Evolutionary conservation across 2,113 vertebrate species (phyloP), one percentile per base, ranked within the genome.

Genomic region (Cromileptes altivelis): DNA sequence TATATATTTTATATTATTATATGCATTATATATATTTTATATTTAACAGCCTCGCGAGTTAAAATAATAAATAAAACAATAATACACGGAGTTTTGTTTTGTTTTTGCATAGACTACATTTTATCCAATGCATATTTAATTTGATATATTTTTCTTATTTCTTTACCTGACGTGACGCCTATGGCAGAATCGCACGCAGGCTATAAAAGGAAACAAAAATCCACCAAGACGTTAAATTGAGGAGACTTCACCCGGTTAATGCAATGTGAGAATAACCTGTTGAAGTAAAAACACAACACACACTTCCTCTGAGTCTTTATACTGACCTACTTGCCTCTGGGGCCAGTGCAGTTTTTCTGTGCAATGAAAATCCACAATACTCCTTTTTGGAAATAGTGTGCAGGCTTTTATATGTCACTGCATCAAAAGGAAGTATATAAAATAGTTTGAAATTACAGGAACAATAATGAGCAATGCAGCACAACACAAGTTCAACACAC

Each of bases 401-500:
- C 12, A 55, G 15, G 73, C 70, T 57, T 80, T 27, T 17, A 75
- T 47, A 30, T 62, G 60, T 14, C 30, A 17, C 11, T 25, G 37
- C 52, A 69, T 23, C 23, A 69, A 23, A 70, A 14, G 73, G 13
- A 60, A 53, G 49, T 27, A 15, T 6, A 25, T 30, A 33, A 63
- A 76, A 45, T 53, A 5, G 49, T 25, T 63, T 50, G 33, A 2
- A n/a, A 57, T 57, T 55, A 40, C 0, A 55, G 25, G 13, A 8
- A 13, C 72, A 64, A n/a, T 18, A 27, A 47, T 50, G 1, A 75
- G 57, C 30, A 47, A 71, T 64, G 55, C 49, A 23, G 67, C 21
- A 61, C 56, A 60, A 58, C 70, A 68, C 73, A 90, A 85, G 80
- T 82, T 77, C 78, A 88, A 81, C 79, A 33, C 56, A 40, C 78